Base-by-base conservation (phyloP, 1,140 invertebrate species). In the Zophobas atratus region DNA sequence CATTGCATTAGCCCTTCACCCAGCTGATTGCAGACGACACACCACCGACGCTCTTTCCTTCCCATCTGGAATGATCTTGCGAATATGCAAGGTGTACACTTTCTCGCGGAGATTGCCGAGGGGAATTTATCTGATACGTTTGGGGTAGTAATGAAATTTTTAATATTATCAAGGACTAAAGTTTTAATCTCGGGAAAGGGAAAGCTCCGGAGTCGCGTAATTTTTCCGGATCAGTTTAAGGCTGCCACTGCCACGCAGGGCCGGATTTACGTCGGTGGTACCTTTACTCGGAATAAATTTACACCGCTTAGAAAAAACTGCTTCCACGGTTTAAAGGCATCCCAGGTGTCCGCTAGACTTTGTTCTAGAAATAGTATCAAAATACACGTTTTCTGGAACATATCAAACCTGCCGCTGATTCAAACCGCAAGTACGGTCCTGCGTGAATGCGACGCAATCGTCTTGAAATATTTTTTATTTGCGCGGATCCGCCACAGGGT, bases 1-100 rank as follows among this genome's bases (percentile, higher is more conserved):
- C 82, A 81, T 83, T 82, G 81, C 83, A 84, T 84, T 84, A 84
- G 78, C 32, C 77, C 70, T 70, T 77, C 77, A 77, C 77, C 76
- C 77, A 53, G 55, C 70, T 72, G 60, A 72, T 56, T 41, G 73
- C 53, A 71, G 70, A 79, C 75, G 74, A 76, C 74, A 74, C 60
- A 73, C 74, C 53, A 53, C 70, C 67, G 8, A 43, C 38, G 56
- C 56, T 60, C 56, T 60, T 67, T 67, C 39, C 60, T 34, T 46
- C 39, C 60, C 49, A 6, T 51, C 49, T 20, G 4, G 49, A 67
- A 67, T 67, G 39, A 67, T 67, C 60, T 67, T 43, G 60, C 39
- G 60, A 67, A 67, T 63, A 39, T 67, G 60, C 60, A 67, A 67
- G 60, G 75, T 76, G 75, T 67, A 51, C 57, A 53, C 32, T 76